Conservation (phyloP, 2,888 invertebrate genomes). For the Archips xylosteana region DNA sequence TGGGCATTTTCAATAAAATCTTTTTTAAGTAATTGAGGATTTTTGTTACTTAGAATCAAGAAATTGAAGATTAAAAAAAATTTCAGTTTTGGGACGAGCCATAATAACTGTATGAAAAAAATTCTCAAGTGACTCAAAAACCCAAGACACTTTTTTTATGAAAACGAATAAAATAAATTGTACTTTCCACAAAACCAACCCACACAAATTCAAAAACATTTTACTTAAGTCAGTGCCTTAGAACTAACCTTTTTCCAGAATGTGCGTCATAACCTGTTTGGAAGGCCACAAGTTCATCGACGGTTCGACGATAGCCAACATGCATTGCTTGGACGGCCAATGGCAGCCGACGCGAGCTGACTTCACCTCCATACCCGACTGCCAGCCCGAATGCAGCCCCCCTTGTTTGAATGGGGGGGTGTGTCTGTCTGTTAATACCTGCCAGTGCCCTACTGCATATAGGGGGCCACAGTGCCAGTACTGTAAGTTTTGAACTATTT, state of each 20-base stretch:
- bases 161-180: no score
- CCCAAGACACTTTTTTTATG: no score
- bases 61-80: no score
- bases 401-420: slow-evolving; percentile 92
- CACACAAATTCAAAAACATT: no score
- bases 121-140: no score
- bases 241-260: slow-evolving; percentile 65
- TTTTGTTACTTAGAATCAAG: no score
- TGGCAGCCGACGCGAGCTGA: slow-evolving; percentile 89
- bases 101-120: no score
- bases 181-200: no score
- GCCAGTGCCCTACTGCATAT: slow-evolving; percentile 90
- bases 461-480: slow-evolving; percentile 91
- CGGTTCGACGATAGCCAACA: slow-evolving; percentile 88
- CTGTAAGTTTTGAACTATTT: slow-evolving; percentile 58
- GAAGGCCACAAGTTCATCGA: slow-evolving; percentile 90
- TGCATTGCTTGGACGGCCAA: slow-evolving; percentile 88
- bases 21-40: no score
- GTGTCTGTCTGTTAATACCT: slow-evolving; percentile 91
- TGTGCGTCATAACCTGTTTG: slow-evolving; percentile 88
- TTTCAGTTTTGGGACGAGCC: no score
- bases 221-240: no score
- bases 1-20: no score
- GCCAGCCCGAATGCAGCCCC: slow-evolving; percentile 87
- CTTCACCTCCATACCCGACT: slow-evolving; percentile 88